These are phyloP conservation scores for Chrysolina haemoptera DNA, from an alignment of 2,888 invertebrate genomes.

Conservation along the genomic window DNA sequence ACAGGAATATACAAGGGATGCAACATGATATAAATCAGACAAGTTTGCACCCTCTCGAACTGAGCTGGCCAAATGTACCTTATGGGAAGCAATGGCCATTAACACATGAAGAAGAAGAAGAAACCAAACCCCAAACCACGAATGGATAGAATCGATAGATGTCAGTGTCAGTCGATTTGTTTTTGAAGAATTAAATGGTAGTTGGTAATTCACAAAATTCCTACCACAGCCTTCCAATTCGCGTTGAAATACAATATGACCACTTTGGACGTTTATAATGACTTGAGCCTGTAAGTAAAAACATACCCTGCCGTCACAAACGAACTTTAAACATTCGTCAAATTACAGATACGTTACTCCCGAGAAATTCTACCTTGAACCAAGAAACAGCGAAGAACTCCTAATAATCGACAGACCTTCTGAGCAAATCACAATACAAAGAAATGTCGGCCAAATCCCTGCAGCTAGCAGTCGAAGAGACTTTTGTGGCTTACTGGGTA, in stretches of 20 bases:
- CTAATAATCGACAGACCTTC: conserved; percentile 87
- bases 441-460: conserved; percentile 76
- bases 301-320: conserved; percentile 35
- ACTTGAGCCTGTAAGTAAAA: conserved; percentile 60
- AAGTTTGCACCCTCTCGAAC: too few species aligned
- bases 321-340: conserved; percentile 27
- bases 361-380: conserved; percentile 91
- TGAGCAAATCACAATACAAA: conserved; percentile 60
- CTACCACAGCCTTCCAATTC: neutral
- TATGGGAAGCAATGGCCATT: too few species aligned
- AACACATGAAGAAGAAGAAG: too few species aligned
- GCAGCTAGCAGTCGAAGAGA: conserved; percentile 74
- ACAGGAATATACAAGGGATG: too few species aligned
- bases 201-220: neutral
- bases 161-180: neutral
- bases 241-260: conserved; percentile 47
- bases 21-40: too few species aligned
- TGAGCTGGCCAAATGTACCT: too few species aligned
- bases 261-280: conserved; percentile 59
- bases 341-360: conserved; percentile 84
- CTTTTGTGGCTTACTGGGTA: conserved; percentile 92
- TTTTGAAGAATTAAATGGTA: conserved; percentile 1
- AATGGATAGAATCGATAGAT: too few species aligned
- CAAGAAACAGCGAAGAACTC: conserved; percentile 81
- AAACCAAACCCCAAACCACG: too few species aligned